These are phyloP conservation scores for Schizothorax lantsangensis DNA, from an alignment of 2,797 vertebrate genomes.

Conservation along the genomic window DNA sequence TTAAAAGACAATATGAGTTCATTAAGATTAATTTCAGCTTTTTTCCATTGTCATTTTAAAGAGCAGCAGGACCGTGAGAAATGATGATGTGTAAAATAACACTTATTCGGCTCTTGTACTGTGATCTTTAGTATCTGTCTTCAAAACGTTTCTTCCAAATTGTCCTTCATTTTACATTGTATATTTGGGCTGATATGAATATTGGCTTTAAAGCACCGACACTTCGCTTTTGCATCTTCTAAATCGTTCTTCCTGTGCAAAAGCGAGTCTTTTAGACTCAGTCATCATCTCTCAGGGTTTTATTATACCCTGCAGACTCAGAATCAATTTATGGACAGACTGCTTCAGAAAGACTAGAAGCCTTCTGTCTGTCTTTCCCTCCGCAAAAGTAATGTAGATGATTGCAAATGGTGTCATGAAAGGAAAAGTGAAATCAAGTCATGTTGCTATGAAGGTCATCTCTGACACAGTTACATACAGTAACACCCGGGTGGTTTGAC, in stretches of 20 bases:
- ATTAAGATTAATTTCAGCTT: not conserved
- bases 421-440: slow-evolving; percentile 84
- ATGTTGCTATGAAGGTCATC: slow-evolving; percentile 81
- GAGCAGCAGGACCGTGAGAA: slow-evolving; percentile 20
- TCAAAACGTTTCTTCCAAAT: not conserved
- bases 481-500: slow-evolving; percentile 58
- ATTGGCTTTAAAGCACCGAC: not conserved
- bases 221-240: not conserved
- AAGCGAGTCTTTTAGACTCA: not conserved
- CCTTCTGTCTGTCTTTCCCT: not conserved
- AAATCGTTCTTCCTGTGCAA: not conserved
- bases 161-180: not conserved
- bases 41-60: slow-evolving; percentile 23
- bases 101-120: not conserved
- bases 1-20: slow-evolving; percentile 14
- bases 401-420: slow-evolving; percentile 75
- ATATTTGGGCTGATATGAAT: not conserved
- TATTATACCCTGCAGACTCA: slow-evolving; percentile 27
- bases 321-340: slow-evolving; percentile 18
- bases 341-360: not conserved
- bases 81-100: slow-evolving; percentile 8
- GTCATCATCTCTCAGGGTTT: slow-evolving; percentile 1
- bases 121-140: not conserved
- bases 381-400: not conserved
- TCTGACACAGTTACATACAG: slow-evolving; percentile 75